A percentile compares a stretch with the other conserved stretches of the same genome.
Evolutionary conservation across 53 echinoderm and acorn worm species (phyloP).

Genomic region (Stichopus horrens): DNA sequence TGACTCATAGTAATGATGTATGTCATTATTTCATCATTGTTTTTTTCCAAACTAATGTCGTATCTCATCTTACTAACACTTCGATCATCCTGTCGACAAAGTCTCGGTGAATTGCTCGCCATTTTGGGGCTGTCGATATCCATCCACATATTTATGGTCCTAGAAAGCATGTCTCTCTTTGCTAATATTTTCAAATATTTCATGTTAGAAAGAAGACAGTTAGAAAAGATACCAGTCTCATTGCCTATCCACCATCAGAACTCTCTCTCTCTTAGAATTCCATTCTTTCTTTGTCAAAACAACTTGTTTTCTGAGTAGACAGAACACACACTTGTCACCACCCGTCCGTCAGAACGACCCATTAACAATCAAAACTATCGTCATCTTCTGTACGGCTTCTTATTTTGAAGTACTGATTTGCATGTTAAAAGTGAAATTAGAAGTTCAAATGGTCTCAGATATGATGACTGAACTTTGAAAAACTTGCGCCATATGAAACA

Average conservation of each 20-base stretch:
- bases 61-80: background rate
- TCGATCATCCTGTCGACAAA: background rate
- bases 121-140: background rate
- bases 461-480: too few relatives aligned
- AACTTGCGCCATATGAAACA: too few relatives aligned
- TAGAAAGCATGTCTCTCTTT: slow-evolving; percentile 12
- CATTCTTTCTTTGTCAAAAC: slow-evolving; percentile 19
- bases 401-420: background rate
- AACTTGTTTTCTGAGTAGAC: slow-evolving; percentile 21
- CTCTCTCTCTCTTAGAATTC: background rate
- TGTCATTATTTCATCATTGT: background rate
- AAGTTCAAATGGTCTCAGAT: background rate
- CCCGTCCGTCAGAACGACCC: background rate
- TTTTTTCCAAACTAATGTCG: background rate
- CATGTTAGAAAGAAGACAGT: slow-evolving; percentile 38
- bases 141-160: background rate
- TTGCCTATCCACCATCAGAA: slow-evolving; percentile 16
- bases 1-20: background rate
- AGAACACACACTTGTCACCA: slow-evolving; percentile 40
- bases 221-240: background rate
- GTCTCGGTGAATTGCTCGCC: background rate
- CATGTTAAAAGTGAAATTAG: background rate
- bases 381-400: background rate
- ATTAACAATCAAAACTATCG: slow-evolving; percentile 1
- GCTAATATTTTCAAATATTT: background rate